Base-by-base conservation (phyloP, 23 tunicate species). In the Halocynthia aurantium region DNA sequence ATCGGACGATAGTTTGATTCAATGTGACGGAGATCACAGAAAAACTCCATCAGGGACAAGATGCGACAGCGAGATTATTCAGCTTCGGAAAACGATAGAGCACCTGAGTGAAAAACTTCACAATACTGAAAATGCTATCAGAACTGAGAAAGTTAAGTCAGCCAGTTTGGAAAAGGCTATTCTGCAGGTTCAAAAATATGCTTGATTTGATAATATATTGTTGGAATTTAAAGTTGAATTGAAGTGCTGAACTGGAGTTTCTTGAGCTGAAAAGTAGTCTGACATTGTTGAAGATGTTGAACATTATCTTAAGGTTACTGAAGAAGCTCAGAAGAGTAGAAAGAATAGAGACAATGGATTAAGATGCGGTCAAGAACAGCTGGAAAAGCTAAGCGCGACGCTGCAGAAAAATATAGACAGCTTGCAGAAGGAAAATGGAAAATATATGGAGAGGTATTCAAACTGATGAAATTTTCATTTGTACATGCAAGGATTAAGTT, bases 391-490 rank as follows among this genome's bases (percentile, higher is more conserved):
- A 65, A 20, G 70, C 19, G 22, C 70, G 31, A 65, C 49, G 6
- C 31, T 65, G 19, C 70, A 65, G 31, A 65, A 20, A 65, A 65
- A 65, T 20, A 49, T 49, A 10, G 70, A 65, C 31, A 65, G 49
- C 31, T 65, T 65, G 70, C 70, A 65, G 31, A 49, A 65, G 31
- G 49, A 65, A 65, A 65, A 65, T 49, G 31, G 17, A 10, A 49
- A 65, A 15, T 65, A 65, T 65, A 20, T 15, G 19, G 9, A 20
- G 6, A 11, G 70, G 70, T 65, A 65, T 0, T 9, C 9, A 65
- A 20, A 10, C 0, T 65, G 22, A 15, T 65, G 70, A 20, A 65
- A 10, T 9, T 20, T 31, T 31, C 44, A 31, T 31, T 31, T 31
- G 44, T 31, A 31, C 44, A 31, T 31, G 44, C 44, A 31, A 31